Evolutionary conservation across 1,140 invertebrate species (phyloP), one percentile per base, ranked within the genome.

Genomic region (Triops longicaudatus): DNA sequence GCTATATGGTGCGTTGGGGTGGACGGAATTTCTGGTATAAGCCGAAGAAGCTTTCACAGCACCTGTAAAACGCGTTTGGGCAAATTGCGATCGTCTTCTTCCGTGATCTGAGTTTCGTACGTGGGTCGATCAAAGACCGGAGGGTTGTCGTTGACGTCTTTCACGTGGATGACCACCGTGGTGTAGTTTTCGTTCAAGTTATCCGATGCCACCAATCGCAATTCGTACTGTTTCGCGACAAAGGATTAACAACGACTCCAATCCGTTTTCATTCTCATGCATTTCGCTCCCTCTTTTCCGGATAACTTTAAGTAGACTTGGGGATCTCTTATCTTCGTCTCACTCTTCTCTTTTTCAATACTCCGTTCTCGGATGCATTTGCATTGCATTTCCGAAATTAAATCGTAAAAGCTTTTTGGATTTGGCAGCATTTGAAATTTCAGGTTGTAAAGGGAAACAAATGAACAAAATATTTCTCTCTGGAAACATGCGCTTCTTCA

Each of bases 181-280:
- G 95, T 97, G 86, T 94, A 93, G 88, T 97, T 97, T 85, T 97
- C 95, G 86, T 96, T 96, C 81, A 97, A 87, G 87, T 96, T 97
- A 86, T 97, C 95, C 72, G 95, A 97, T 22, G 95, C 95, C 41
- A 95, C 94, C 85, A 97, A 85, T 82, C 92, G 91, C 82, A 97
- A 88, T 87, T 96, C 94, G 86, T 96, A 97, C 94, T 97, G 86
- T 72, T 41, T 37, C 41, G 17, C 27, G 28, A 76, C 17, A 26
- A 26, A 41, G 37, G 22, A n/a, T 75, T 75, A 75, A 37, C 31
- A 37, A 37, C 31, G n/a, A 17, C 41, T 28, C 63, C 41, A 72
- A 72, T 9, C 17, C 27, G 26, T 31, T 41, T 28, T 73, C 28
- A 26, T 41, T 72, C 2, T 72, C 11, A 27, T 28, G 63, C 50